Conservation (phyloP, 2,888 invertebrate species). For the Drosophila mercatorum region DNA sequence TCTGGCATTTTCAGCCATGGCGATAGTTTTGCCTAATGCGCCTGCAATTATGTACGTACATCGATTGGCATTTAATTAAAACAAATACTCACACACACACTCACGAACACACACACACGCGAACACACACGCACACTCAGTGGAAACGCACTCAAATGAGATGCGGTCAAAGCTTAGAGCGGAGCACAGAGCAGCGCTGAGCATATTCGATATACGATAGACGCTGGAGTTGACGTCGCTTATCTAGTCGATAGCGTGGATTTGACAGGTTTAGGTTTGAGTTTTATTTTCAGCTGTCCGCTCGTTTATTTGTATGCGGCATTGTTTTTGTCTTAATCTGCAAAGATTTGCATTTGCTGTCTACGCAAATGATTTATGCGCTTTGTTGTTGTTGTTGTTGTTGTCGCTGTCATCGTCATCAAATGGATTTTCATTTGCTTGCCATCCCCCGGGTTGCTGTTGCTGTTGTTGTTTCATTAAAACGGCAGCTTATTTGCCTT, state of each 20-base stretch:
- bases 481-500: conserved; percentile 75
- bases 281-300: conserved; percentile 46
- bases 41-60: conserved; percentile 71
- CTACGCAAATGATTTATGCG: conserved; percentile 71
- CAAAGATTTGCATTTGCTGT: conserved; percentile 76
- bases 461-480: conserved; percentile 43
- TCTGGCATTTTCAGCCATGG: conserved; percentile 49
- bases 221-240: conserved; percentile 38
- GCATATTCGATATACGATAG: conserved; percentile 42
- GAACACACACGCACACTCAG: conserved; percentile 11
- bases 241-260: conserved; percentile 68
- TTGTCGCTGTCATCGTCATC: conserved; percentile 44
- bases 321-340: conserved; percentile 72
- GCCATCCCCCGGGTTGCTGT: conserved; percentile 12
- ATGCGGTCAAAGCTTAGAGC: conserved; percentile 10
- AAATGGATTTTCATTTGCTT: conserved; percentile 63
- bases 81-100: conserved; percentile 58
- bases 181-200: not conserved
- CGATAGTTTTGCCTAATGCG: conserved; percentile 60
- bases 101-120: conserved; percentile 32
- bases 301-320: conserved; percentile 51
- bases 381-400: conserved; percentile 21
- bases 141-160: conserved; percentile 29
- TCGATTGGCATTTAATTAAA: conserved; percentile 77
- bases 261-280: conserved; percentile 75